Base-by-base conservation (phyloP, 2,113 vertebrate genomes). In the Gallinago undulata region DNA sequence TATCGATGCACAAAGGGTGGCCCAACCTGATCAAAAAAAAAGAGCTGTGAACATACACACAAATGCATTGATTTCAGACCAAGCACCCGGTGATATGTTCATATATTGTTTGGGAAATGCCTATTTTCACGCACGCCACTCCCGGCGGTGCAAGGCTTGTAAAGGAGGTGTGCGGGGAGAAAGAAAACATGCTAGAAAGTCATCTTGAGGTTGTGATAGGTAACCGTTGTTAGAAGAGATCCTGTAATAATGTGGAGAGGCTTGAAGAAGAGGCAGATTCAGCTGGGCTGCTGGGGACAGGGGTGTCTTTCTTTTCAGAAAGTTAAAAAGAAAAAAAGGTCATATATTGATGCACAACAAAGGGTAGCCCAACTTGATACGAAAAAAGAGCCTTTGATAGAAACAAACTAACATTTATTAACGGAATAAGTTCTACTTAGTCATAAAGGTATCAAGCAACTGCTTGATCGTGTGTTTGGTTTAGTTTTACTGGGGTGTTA, bases 401-500 rank as follows among this genome's bases (percentile, higher is more conserved):
- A 47, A 82, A 66, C 7, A 2, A 90, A n/a, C 19, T 50, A 35
- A 25, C 9, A 18, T 62, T 60, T 50, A n/a, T 15, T 41, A 79
- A 59, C 72, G 3, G 21, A 66, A 18, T 53, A 19, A 79, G 10
- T 62, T 63, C 33, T 35, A 37, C 27, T 28, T 9, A 9, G 7
- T 30, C 59, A 23, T 2, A 53, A 72, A 64, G 0, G 0, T 8
- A 47, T 0, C 0, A 0, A 60, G 59, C 48, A 64, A 60, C 19
- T 23, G 30, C 45, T 79, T 0, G 1, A 45, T 35, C 7, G 2
- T 2, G 0, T 18, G 11, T 7, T 47, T 24, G 50, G 12, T 74
- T 83, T 23, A 30, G 53, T 33, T 73, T 39, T 28, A 21, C 24
- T 28, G 10, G 1, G 14, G 22, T 22, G 10, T 1, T 1, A 50